Evolutionary conservation across 2,888 invertebrate genomes (phyloP).

Genomic region (Cerastoderma edule): DNA sequence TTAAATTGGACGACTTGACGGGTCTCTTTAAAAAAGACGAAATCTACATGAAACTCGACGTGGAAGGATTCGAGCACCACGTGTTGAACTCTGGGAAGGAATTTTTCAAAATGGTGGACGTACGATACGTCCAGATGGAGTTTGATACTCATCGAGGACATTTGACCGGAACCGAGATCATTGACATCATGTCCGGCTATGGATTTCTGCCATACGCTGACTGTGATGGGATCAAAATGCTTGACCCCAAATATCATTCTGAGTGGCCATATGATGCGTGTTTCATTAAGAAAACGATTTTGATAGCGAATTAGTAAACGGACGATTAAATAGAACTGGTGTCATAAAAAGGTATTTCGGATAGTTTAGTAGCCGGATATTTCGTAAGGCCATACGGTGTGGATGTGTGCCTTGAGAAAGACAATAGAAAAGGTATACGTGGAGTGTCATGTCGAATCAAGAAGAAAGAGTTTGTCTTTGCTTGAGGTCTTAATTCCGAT

Average conservation of each 20-base stretch:
- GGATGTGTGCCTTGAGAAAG: too few relatives aligned
- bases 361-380: too few relatives aligned
- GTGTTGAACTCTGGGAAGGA: slow-evolving; percentile 11
- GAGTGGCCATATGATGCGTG: slow-evolving; percentile 24
- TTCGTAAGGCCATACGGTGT: too few relatives aligned
- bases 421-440: too few relatives aligned
- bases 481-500: too few relatives aligned
- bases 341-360: too few relatives aligned
- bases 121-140: slow-evolving; percentile 27
- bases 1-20: slow-evolving; percentile 20
- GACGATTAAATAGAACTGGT: too few relatives aligned
- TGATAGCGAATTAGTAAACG: too few relatives aligned
- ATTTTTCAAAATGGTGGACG: slow-evolving; percentile 27
- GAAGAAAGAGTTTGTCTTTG: too few relatives aligned
- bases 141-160: slow-evolving; percentile 18
- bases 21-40: slow-evolving; percentile 16
- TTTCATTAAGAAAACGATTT: slow-evolving; percentile 16
- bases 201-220: slow-evolving; percentile 33
- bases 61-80: slow-evolving; percentile 20
- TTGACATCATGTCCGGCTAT: slow-evolving; percentile 21
- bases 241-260: slow-evolving; percentile 6
- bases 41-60: slow-evolving; percentile 18
- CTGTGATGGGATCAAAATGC: slow-evolving; percentile 5
- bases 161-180: slow-evolving; percentile 19
- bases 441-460: too few relatives aligned